phyloP scores from a whole-genome alignment of 2,888 invertebrate genomes.

The Trichopoda pennipes region DNA sequence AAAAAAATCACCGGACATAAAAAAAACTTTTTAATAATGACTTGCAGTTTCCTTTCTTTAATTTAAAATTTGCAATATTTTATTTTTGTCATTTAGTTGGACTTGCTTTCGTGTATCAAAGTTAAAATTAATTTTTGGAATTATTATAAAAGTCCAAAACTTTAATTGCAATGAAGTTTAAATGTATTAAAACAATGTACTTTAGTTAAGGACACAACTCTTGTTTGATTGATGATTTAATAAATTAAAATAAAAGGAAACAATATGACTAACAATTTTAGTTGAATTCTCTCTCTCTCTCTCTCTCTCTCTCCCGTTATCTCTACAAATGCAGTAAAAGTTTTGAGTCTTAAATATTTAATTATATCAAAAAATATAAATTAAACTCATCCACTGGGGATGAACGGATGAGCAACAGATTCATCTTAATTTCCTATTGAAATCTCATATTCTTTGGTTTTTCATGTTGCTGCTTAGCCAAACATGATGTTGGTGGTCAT shows the following conservation, averaged over 20 bases:
- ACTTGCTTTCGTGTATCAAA: slow-evolving; percentile 5
- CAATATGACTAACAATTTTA: neutral
- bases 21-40: slow-evolving; percentile 42
- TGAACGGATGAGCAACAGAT: slow-evolving; percentile 45
- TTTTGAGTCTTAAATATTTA: slow-evolving; percentile 18
- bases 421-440: slow-evolving; percentile 62
- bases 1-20: too few species aligned
- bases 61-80: slow-evolving; percentile 36
- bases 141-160: neutral
- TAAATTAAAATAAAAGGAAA: neutral
- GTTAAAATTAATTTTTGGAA: slow-evolving; percentile 22
- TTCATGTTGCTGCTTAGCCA: slow-evolving; percentile 15
- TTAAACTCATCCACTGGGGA: slow-evolving; percentile 26
- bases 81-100: slow-evolving; percentile 19
- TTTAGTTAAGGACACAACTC: neutral
- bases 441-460: neutral
- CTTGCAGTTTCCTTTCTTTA: slow-evolving; percentile 31
- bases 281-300: neutral
- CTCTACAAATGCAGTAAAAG: neutral
- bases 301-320: neutral
- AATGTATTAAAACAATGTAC: neutral
- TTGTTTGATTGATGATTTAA: slow-evolving; percentile 6
- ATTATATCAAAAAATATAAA: slow-evolving; percentile 10
- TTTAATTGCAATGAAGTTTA: slow-evolving; percentile 12
- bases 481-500: slow-evolving; percentile 53